Conservation (phyloP, 2,888 invertebrate genomes). For the Gymnosoma rotundatum region DNA sequence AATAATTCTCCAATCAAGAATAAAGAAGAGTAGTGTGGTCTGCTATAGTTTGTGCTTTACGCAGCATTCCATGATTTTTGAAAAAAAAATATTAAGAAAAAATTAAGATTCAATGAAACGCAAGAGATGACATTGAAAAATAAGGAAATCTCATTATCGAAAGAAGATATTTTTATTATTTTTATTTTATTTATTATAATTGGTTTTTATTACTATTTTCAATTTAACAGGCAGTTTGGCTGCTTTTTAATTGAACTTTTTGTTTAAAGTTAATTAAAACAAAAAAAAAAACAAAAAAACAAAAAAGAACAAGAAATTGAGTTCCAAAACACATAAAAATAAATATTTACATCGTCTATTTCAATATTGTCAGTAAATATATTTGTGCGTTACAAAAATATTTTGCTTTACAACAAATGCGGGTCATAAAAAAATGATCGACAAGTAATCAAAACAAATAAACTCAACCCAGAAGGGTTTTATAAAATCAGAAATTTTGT, state of each 20-base stretch:
- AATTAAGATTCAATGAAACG: too few species aligned
- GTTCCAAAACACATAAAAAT: neutral
- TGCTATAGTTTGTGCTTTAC: too few species aligned
- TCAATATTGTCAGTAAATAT: neutral
- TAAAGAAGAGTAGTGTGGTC: too few species aligned
- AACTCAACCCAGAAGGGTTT: slow-evolving; percentile 36
- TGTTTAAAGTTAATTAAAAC: slow-evolving; percentile 14
- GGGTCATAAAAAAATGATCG: slow-evolving; percentile 60
- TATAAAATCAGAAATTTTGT: slow-evolving; percentile 1
- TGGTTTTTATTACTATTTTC: slow-evolving; percentile 2
- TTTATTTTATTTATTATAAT: too few species aligned
- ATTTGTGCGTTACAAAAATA: slow-evolving; percentile 1
- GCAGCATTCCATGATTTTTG: too few species aligned
- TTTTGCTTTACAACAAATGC: slow-evolving; percentile 4
- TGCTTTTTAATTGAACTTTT: neutral
- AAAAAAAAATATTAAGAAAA: too few species aligned
- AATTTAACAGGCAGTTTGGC: neutral
- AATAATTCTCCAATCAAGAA: too few species aligned
- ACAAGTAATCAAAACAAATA: slow-evolving; percentile 54
- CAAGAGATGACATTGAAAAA: too few species aligned
- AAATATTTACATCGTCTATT: slow-evolving; percentile 10
- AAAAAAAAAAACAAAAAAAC: neutral
- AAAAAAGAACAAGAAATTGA: too few species aligned
- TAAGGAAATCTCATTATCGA: neutral
- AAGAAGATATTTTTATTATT: neutral